These are phyloP conservation scores for Drosophila nigricruria DNA, from an alignment of 2,888 invertebrate genomes.

Conservation along the genomic window DNA sequence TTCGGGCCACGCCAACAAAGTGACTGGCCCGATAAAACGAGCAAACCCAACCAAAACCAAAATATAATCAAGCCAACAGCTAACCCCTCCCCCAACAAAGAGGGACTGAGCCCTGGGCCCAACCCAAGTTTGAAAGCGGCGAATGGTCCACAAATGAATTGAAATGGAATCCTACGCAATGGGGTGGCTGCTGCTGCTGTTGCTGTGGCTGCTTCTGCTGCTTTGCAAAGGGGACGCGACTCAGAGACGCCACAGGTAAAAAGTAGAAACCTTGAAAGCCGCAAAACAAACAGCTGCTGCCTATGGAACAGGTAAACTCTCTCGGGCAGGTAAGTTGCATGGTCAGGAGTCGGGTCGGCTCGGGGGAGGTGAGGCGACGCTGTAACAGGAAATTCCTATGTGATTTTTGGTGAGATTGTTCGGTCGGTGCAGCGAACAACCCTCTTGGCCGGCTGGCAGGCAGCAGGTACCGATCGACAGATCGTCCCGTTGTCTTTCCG, in stretches of 20 bases:
- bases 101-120: conserved; percentile 39
- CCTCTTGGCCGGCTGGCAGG: conserved; percentile 32
- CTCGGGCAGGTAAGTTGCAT: conserved; percentile 65
- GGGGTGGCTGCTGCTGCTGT: conserved; percentile 66
- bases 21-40: conserved; percentile 48
- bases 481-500: conserved; percentile 53
- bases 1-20: conserved; percentile 67
- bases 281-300: conserved; percentile 78
- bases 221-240: conserved; percentile 59
- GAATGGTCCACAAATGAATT: conserved; percentile 54
- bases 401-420: conserved; percentile 77
- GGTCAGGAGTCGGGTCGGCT: conserved; percentile 18
- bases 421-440: conserved; percentile 42
- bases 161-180: conserved; percentile 80
- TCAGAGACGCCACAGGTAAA: conserved; percentile 74
- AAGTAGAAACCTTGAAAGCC: conserved; percentile 78
- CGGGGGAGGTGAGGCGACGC: conserved; percentile 45
- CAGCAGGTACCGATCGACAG: conserved; percentile 53
- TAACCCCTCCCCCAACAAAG: conserved; percentile 32
- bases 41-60: conserved; percentile 43
- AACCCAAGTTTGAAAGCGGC: conserved; percentile 58
- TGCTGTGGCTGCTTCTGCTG: conserved; percentile 31
- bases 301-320: conserved; percentile 67
- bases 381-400: conserved; percentile 82
- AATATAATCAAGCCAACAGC: conserved; percentile 57